A percentile compares a stretch with the other conserved stretches of the same genome.
Conservation (phyloP, 2,113 vertebrate genomes). For the Psephotus haematonotus region DNA sequence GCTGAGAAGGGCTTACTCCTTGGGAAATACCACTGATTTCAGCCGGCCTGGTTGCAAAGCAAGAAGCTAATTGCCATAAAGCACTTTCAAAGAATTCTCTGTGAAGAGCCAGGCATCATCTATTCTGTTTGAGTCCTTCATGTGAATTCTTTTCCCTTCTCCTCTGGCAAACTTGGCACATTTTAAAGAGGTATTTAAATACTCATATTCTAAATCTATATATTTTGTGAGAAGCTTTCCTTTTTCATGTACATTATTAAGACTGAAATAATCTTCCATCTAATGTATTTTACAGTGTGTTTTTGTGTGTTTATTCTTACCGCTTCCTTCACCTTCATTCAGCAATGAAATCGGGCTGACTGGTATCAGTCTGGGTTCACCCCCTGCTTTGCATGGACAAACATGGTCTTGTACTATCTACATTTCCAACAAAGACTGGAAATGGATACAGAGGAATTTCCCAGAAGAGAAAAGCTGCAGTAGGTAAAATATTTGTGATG, state of each 20-base stretch:
- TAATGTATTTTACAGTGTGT: not conserved
- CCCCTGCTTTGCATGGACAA: not conserved
- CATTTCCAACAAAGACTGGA: not conserved
- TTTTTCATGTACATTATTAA: not conserved
- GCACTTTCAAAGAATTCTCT: not conserved
- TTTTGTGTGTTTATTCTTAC: not conserved
- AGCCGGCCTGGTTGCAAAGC: not conserved
- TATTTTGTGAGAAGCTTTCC: not conserved
- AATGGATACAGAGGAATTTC: not conserved
- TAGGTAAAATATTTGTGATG: not conserved
- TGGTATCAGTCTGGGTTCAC: not conserved
- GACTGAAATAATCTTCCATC: not conserved
- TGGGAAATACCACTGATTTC: not conserved
- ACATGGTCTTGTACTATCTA: not conserved
- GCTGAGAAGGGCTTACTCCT: not conserved
- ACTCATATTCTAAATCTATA: not conserved
- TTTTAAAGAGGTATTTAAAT: not conserved
- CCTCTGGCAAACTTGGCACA: not conserved
- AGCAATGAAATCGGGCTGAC: not conserved
- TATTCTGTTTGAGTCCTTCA: not conserved
- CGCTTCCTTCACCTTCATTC: not conserved
- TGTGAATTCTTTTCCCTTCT: not conserved
- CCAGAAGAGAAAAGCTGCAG: not conserved
- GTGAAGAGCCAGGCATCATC: not conserved
- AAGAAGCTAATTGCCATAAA: not conserved